Evolutionary conservation across 2,113 vertebrate genomes (phyloP), one percentile per base, ranked within the genome.

Genomic region (Otocyon megalotis): DNA sequence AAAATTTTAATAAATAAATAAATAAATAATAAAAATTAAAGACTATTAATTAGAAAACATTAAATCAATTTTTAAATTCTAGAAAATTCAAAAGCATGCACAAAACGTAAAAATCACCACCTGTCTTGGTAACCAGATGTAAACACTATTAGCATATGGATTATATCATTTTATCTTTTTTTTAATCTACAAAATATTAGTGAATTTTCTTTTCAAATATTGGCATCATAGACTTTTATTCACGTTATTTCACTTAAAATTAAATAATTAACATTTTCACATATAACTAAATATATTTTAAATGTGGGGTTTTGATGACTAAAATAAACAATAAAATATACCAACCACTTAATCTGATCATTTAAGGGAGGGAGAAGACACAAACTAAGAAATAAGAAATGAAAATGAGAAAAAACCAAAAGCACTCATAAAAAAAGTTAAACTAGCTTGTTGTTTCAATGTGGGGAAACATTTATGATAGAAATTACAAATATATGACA

Each of bases 241-340:
- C 50, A 85, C 37, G 50, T 85, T 63, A 67, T 60, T 83, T 84
- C 15, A 74, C 32, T 24, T 62, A 69, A 76, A 90, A 83, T 88
- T 58, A 89, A 84, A 35, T 60, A 88, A 69, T 79, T 84, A 84
- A 54, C 13, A 89, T 60, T 80, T 92, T 84, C 12, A 58, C 16
- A 56, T 97, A 58, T 65, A 74, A 84, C 32, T 79, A 92, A 90
- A 37, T 88, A 63, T 63, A 60, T 53, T 92, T 94, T 56, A 92
- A 85, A 76, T 81, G 56, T 13, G 90, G 80, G 37, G 62, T 13
- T 92, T 81, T 14, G 48, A 60, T 81, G 32, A 74, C 50, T 79
- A 53, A 84, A 77, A 48, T 83, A 43, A 48, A 24, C 14, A 65
- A 72, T 56, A 76, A 91, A 90, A 43, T 2, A 67, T 35, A 85